Evolutionary conservation across 2,113 vertebrate species (phyloP), one percentile per base, ranked within the genome.

Genomic region (Rattus rattus): DNA sequence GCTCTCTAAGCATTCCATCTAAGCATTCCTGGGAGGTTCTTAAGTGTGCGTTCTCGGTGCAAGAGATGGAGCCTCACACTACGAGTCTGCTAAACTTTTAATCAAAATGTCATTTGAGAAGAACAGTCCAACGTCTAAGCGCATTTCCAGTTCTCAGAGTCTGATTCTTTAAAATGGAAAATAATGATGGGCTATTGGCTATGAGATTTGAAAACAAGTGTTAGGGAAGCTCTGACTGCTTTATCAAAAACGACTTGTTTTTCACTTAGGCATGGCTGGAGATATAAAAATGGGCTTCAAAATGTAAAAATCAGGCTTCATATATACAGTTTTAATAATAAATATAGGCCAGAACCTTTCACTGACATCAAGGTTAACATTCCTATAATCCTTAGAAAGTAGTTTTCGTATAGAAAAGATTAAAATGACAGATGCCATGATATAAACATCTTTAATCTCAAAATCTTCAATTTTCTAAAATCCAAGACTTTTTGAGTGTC

Each of bases 41-140:
- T 77, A 90, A 97, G 91, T 90, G 20, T 16, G n/a, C 83, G 49
- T 90, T 97, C 95, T 96, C 54, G 91, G 8, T 56, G 65, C 86
- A 96, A 91, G 59, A 91, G 93, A 83, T 90, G 63, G 89, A 97
- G 84, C 49, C 36, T 81, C 26, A 61, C 88, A 20, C 88, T 91
- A 90, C 90, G 76, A 90, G 65, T 43, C 47, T n/a, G 65, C 96
- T 92, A 49, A 59, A 85, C 79, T 85, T 59, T 94, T 93, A 90
- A 88, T 93, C 92, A 97, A 94, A 97, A 72, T 94, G 94, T 88
- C 76, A 93, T 75, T 80, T 12, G n/a, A 49, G 85, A 90, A 97
- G 88, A 88, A 81, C 33, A 88, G 95, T 90, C 93, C 94, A 54
- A 90, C 4, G 1, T 94, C 84, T 96, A 94, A 94, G 61, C 94